Base-by-base conservation (phyloP, 1,140 invertebrate species). In the Leucophenga varia region DNA sequence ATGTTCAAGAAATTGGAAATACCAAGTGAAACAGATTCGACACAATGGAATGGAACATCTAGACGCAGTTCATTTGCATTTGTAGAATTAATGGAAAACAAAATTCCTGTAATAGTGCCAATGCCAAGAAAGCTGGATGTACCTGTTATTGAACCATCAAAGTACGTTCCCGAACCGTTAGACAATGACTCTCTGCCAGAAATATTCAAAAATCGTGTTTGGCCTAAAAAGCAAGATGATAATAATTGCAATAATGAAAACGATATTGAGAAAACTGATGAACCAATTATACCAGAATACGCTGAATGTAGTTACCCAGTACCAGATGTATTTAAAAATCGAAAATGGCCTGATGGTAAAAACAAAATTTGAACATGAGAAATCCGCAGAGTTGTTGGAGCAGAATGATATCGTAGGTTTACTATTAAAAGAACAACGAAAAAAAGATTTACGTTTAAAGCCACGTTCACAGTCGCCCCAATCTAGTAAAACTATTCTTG, bases 1-100 rank as follows among this genome's bases (percentile, higher is more conserved):
- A 72, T 69, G 59, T 69, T 65, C 9, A 72, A 72, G 37, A 69
- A 65, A 36, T 22, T 72, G 10, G 61, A 65, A 21, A 21, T 72
- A 21, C 54, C 50, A 4, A 51, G 64, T 6, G 51, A 56, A 18
- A 43, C 8, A 56, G 13, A 19, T 1, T 17, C 20, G 12, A 25
- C 8, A 50, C 55, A 12, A n/a, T 9, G 58, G 61, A 21, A 61
- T 64, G 3, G 43, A 55, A 55, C 49, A 12, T 72, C 69, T 25
- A 53, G 69, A 9, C 64, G 68, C 42, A 72, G 69, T 43, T 72
- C 69, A 32, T 72, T 72, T 64, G 68, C 69, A 72, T 72, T 72
- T 72, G 72, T 72, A 45, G 69, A 72, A 52, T 47, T 72, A 47
- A 61, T 60, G 46, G 58, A 67, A 35, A 72, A 65, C 32, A 65